Base-by-base conservation (phyloP, 2,113 vertebrate genomes). In the Dolichotis patagonum region DNA sequence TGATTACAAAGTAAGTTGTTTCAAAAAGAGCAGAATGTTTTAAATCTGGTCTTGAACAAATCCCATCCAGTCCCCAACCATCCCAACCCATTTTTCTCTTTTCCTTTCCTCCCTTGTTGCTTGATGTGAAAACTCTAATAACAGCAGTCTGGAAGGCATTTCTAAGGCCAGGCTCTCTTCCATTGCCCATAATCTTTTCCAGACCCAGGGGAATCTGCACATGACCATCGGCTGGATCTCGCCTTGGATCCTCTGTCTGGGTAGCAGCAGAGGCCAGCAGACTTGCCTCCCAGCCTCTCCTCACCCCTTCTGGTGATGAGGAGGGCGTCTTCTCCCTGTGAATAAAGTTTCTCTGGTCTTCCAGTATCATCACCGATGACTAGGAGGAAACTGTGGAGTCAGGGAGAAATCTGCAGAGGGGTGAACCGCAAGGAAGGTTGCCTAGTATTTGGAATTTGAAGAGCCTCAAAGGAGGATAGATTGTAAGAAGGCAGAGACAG, bases 1-100 rank as follows among this genome's bases (percentile, higher is more conserved):
- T 98, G 98, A 98, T 97, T 98, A 90, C 96, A 90, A 97, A 98
- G 96, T 97, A 98, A 98, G 98, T 98, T 97, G 89, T 97, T 98
- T 98, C 52, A 93, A 88, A 83, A 97, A 98, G 97, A 87, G 46
- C 82, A 88, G 92, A 98, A 91, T 94, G 94, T 92, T 98, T 98
- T 95, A 97, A 98, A 97, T 91, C 78, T 97, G 95, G 63, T 97
- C 92, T 80, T 82, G 96, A 97, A 77, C 90, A 98, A 58, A 96
- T 97, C 93, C 69, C 88, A 65, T 43, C 88, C 22, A 91, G 91
- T 88, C 91, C 56, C 91, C 54, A 80, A 87, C 86, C 93, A 77
- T 62, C 52, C 67, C 56, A 67, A 85, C 14, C 86, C 88, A 24
- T 62, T 96, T 94, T 90, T 86, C 91, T 85, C 0, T 71, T 85